Base-by-base conservation (phyloP, 1,140 invertebrate species). In the Scaptomyza hsui region DNA sequence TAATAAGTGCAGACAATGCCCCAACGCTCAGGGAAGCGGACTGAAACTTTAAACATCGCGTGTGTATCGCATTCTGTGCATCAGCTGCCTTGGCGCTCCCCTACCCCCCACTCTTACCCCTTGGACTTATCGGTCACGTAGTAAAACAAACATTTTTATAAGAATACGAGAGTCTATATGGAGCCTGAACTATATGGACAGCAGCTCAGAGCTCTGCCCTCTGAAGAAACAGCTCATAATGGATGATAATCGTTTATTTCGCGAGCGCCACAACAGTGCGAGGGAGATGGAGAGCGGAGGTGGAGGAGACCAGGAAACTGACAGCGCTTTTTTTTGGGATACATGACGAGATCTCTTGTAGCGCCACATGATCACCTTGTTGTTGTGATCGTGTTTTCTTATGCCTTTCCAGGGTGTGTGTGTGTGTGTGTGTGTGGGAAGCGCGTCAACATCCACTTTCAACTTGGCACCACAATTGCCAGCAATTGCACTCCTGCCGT, bases 61-160 rank as follows among this genome's bases (percentile, higher is more conserved):
- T 86, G 82, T 86, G 75, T 88, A 86, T 86, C 82, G 52, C 71
- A 55, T 61, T 57, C 76, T 74, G 71, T 78, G 74, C 71, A 86
- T 86, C 82, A 78, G 81, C 72, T 55, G 78, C 64, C 45, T 29
- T 62, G 56, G 70, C 63, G 70, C 56, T 60, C 53, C 48, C 16
- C 53, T 47, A 0, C 13, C 18, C 21, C 3, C 18, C 24, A 1
- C 15, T 1, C 4, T 15, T 9, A 16, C 9, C 29, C 21, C 21
- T 21, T 12, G 15, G 37, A 15, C 61, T 64, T 65, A 78, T 82
- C 78, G 75, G 82, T 86, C 82, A 86, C 82, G 82, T 88, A 88
- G 37, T 82, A 86, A 83, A 86, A 82, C 82, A 86, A 86, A 86
- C 81, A 86, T 86, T 86, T 86, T 88, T 70, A 86, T 81, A 88